phyloP scores from a whole-genome alignment of 2,113 vertebrate species.

The Piprites chloris region DNA sequence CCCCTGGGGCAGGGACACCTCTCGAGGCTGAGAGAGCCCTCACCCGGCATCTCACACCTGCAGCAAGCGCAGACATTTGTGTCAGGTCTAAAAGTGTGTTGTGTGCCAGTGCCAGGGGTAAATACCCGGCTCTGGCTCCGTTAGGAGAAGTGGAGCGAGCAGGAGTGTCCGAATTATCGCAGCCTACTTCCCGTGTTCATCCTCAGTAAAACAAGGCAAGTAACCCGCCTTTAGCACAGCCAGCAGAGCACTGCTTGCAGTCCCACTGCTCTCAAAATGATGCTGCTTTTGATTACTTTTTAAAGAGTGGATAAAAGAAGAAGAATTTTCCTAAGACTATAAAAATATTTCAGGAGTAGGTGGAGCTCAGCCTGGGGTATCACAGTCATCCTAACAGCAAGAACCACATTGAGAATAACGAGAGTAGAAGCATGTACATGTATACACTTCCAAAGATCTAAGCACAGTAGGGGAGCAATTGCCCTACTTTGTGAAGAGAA shows the following conservation, averaged over 20 bases:
- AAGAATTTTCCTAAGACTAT: not conserved
- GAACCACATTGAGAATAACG: not conserved
- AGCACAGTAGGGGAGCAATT: not conserved
- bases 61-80: not conserved
- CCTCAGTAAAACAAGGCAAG: not conserved
- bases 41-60: not conserved
- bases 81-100: not conserved
- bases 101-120: not conserved
- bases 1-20: not conserved
- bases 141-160: not conserved
- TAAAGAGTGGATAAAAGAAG: not conserved
- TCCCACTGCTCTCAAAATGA: not conserved
- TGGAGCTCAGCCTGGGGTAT: not conserved
- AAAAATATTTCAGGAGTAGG: not conserved
- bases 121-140: not conserved
- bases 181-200: not conserved
- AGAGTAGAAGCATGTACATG: not conserved
- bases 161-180: accelerated
- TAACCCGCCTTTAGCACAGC: not conserved
- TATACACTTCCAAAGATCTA: not conserved
- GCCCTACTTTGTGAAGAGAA: not conserved
- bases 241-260: not conserved
- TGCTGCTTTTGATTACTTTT: not conserved
- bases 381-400: not conserved
- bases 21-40: not conserved